Evolutionary conservation across 53 echinoderm and acorn worm species (phyloP), one percentile per base, ranked within the genome.

Genomic region (Paracentrotus lividus): DNA sequence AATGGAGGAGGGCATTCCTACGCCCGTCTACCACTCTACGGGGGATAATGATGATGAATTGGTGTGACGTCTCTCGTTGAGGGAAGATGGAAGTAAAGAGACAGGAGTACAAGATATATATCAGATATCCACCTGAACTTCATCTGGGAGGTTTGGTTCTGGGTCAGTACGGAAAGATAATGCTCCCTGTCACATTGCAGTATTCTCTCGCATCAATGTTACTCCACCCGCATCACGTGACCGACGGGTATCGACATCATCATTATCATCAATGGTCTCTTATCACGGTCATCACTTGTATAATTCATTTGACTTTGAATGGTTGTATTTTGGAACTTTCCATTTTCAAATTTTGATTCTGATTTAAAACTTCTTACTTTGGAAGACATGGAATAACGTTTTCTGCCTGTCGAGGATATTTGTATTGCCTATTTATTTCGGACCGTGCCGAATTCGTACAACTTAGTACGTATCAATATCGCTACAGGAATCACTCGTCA

Each of bases 121-220:
- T 81, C 81, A 44, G 44, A 47, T 81, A 81, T 81, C 81, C 45
- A 44, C 12, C 47, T 81, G 47, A 7, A 49, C 81, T 23, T 81
- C 34, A 33, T 14, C 36, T 34, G 12, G 49, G n/a, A 81, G 47
- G 27, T 81, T 81, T 44, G 44, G 81, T 81, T n/a, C 3, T 81
- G 81, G 81, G 81, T 81, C 81, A 81, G n/a, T 81, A 45, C 81
- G 20, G 47, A 49, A 81, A 81, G 47, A 81, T 47, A 81, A 81
- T 45, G 47, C 81, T 47, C 10, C 76, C 4, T 76, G 76, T 76
- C 76, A 76, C 42, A 76, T 76, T 42, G 18, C 31, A 7, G 76
- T 76, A 76, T 36, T 42, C 76, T 40, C 42, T 42, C n/a, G n/a
- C n/a, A n/a, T n/a, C n/a, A n/a, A n/a, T n/a, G n/a, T n/a, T n/a